Base-by-base conservation (phyloP, 2,888 invertebrate genomes). In the Agelastica alni region DNA sequence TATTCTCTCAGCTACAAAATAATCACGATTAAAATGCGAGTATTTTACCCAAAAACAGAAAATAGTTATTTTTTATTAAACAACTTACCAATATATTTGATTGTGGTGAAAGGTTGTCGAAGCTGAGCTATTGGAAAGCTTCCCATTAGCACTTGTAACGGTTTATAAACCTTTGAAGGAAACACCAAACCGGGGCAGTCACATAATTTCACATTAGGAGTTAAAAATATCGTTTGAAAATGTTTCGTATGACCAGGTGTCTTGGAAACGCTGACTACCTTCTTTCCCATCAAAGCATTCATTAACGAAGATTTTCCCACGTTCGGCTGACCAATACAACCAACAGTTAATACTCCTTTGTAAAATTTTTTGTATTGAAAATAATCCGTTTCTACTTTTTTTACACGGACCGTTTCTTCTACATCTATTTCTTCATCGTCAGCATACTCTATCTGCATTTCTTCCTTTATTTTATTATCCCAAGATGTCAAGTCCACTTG, bases 241-340 rank as follows among this genome's bases (percentile, higher is more conserved):
- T 97, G 94, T 74, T 97, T 97, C 0, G 96, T 97, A 72, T 96
- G 96, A 0, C 96, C 96, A 0, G 97, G 96, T 0, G 96, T 96
- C 63, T 83, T 84, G 0, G 95, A 96, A 20, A 96, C 96, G 67
- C 94, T 95, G 0, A 96, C 96, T 18, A 96, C 93, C 78, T 93
- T 93, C 66, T 85, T 86, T 0, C 96, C 96, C 84, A 94, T 91
- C 2, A 96, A 78, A 0, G 94, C 93, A 80, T 97, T 97, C 76
- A 97, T 88, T 0, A 97, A 76, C 0, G 96, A 95, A 0, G 95
- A 95, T 78, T 97, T 97, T 36, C 96, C 96, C 14, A 95, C 96
- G 77, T 97, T 97, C 4, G 96, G 96, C 70, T 93, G 93, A 0
- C 96, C 96, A 4, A 70, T 31, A 51, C 70, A 70, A 0, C 96